A percentile compares a stretch with the other conserved stretches of the same genome.
Conservation (phyloP, 2,888 invertebrate genomes). For the Brenthis hecate region DNA sequence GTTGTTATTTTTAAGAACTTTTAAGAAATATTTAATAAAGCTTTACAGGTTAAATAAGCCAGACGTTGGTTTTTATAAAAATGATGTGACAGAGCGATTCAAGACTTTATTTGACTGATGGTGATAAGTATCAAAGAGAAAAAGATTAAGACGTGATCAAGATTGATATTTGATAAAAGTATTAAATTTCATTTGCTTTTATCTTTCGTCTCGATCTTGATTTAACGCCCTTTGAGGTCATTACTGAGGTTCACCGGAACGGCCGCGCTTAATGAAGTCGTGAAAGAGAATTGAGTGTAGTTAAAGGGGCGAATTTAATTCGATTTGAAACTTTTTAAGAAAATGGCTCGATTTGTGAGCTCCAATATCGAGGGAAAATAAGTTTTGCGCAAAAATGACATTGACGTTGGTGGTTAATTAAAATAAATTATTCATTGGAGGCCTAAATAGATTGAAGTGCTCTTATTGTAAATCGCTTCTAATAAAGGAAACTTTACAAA, state of each 20-base stretch:
- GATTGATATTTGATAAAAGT: constrained; percentile 33
- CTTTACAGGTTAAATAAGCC: no score
- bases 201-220: constrained; percentile 60
- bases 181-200: constrained; percentile 35
- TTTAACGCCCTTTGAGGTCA: constrained; percentile 79
- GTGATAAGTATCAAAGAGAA: constrained; percentile 9
- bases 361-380: constrained; percentile 63
- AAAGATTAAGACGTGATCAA: constrained; percentile 36
- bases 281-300: constrained; percentile 81
- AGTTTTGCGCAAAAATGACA: constrained; percentile 70
- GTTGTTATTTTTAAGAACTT: neutral
- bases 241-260: constrained; percentile 79
- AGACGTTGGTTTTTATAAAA: no score
- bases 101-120: neutral
- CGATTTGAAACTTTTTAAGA: constrained; percentile 79
- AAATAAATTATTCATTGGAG: constrained; percentile 74
- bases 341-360: constrained; percentile 72
- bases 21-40: neutral
- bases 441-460: constrained; percentile 53
- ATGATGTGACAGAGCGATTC: neutral
- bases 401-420: constrained; percentile 72
- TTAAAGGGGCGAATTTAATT: constrained; percentile 81
- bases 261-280: constrained; percentile 79
- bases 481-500: constrained; percentile 16
- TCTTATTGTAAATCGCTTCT: constrained; percentile 21